Evolutionary conservation across 2,888 invertebrate species (phyloP).

Genomic region (Litoditis marina): DNA sequence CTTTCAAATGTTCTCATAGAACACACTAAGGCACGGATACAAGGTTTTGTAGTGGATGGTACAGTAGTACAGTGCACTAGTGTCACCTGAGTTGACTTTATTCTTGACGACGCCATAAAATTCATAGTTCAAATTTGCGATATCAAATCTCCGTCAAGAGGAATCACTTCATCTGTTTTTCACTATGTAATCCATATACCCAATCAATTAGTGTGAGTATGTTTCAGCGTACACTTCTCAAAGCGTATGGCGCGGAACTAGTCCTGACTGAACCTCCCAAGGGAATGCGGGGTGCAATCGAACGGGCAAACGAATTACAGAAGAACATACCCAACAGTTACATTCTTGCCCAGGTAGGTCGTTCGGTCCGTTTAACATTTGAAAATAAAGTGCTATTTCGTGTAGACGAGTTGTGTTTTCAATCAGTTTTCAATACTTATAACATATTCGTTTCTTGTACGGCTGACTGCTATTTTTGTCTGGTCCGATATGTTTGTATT

Average conservation of each 20-base stretch:
- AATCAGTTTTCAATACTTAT: neutral
- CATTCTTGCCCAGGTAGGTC: conserved; percentile 51
- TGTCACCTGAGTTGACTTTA: neutral
- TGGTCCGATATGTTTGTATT: neutral
- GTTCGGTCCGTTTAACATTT: neutral
- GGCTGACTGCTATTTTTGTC: neutral
- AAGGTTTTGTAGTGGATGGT: neutral
- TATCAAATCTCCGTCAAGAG: neutral
- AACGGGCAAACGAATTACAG: conserved; percentile 50
- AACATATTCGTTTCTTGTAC: neutral
- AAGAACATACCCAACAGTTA: conserved; percentile 49
- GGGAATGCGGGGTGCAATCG: conserved; percentile 58
- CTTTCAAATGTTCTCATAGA: too few species aligned
- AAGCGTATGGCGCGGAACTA: conserved; percentile 60
- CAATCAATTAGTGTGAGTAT: neutral
- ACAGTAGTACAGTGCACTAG: neutral
- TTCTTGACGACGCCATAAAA: too few species aligned
- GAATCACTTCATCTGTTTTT: neutral
- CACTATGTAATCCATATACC: neutral
- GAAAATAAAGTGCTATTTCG: neutral
- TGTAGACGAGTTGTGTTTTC: neutral
- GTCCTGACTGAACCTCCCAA: conserved; percentile 55
- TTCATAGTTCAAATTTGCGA: neutral
- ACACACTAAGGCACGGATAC: neutral
- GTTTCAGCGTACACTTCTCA: conserved; percentile 53